Evolutionary conservation across 2,888 invertebrate genomes (phyloP), one percentile per base, ranked within the genome.

Genomic region (Lycophotia porphyrea): DNA sequence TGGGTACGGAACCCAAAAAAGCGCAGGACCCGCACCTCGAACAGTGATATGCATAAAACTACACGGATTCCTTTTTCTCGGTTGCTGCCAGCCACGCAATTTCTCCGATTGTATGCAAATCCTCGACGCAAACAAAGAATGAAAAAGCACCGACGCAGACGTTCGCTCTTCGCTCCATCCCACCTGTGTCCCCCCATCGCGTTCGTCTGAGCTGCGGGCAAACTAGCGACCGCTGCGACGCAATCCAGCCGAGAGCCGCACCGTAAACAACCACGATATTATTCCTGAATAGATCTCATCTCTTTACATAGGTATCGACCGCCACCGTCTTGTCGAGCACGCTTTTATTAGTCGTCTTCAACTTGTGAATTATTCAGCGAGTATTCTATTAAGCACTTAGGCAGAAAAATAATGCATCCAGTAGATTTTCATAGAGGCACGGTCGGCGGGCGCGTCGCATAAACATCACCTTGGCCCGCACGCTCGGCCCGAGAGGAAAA

Each of bases 41-140:
- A 90, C 88, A 91, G 88, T 91, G 90, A 91, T 91, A 92, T 93
- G 93, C 91, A 94, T 93, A 92, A 92, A 92, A 93, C 91, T 93
- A 93, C 93, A 93, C 89, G 89, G 90, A 94, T 93, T 92, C 90
- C 91, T 93, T 94, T 94, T 93, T 90, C 91, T 89, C 88, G 91
- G 87, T 88, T 89, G 89, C 90, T 92, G 92, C 91, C 90, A 93
- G 91, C 93, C 92, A 94, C 93, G 94, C 94, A 95, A 96, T 95
- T 95, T 95, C 94, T 93, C 93, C 94, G 94, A 95, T 95, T 96
- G 95, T 95, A 95, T 96, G 95, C 94, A 95, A 96, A 96, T 95
- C 95, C 94, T 93, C 90, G 88, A 90, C 88, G 93, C 94, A 96
- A 95, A 95, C 95, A 96, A 95, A 94, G 95, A 94, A 94, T 94